A percentile compares a stretch with the other conserved stretches of the same genome.
These are phyloP conservation scores for Chrysomallon squamiferum DNA, from an alignment of 1,140 invertebrate genomes.

Conservation along the genomic window DNA sequence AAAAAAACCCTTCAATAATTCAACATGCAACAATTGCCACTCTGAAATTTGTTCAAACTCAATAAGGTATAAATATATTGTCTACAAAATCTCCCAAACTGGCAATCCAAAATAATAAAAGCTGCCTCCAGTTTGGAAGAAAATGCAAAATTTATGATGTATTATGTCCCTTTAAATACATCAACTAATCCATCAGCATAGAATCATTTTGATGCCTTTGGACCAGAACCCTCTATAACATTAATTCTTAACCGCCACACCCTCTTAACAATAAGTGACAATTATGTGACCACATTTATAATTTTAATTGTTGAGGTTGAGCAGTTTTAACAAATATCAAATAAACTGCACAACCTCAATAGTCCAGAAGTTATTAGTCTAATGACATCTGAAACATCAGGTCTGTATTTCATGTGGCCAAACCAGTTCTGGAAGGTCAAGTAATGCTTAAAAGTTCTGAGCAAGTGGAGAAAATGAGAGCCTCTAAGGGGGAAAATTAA, in stretches of 20 bases:
- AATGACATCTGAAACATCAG: background rate
- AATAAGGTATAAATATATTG: conserved; percentile 12
- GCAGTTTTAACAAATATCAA: background rate
- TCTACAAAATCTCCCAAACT: background rate
- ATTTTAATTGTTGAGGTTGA: background rate
- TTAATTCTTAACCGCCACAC: too few species aligned
- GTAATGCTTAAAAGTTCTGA: conserved; percentile 4
- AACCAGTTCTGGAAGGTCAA: background rate
- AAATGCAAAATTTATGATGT: background rate
- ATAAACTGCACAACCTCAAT: conserved; percentile 2
- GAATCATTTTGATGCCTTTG: conserved; percentile 9
- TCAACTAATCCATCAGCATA: too few species aligned
- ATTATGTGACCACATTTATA: too few species aligned
- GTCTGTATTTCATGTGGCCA: background rate
- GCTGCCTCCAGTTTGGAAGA: conserved; percentile 6
- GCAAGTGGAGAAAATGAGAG: conserved; percentile 24
- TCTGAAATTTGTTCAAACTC: conserved; percentile 22
- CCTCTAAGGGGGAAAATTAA: conserved; percentile 1
- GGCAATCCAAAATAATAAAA: background rate
- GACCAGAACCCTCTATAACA: too few species aligned
- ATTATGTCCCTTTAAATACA: too few species aligned
- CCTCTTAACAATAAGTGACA: too few species aligned
- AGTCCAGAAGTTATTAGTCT: conserved; percentile 3
- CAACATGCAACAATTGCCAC: conserved; percentile 16
- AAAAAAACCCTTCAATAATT: background rate